A percentile compares a stretch with the other conserved stretches of the same genome.
Conservation (phyloP, 2,888 invertebrate genomes). For the Cylloceria caligata region DNA sequence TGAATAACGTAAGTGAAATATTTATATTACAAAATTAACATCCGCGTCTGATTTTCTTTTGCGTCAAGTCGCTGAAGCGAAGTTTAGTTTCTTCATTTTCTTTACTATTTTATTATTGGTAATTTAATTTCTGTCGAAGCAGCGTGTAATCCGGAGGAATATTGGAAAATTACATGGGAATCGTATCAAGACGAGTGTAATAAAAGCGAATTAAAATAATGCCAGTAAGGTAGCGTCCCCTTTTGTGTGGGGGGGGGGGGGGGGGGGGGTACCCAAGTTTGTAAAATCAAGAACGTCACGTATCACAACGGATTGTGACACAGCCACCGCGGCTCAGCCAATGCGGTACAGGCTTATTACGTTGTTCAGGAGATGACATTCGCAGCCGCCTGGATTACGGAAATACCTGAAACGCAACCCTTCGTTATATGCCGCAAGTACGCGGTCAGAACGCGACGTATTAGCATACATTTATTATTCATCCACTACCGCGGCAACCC, state of each 20-base stretch:
- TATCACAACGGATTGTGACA: not conserved
- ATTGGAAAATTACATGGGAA: not conserved
- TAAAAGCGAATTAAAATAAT: not conserved
- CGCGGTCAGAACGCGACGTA: conserved; percentile 16
- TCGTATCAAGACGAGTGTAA: not conserved
- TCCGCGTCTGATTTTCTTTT: too few relatives aligned
- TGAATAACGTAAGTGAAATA: too few relatives aligned
- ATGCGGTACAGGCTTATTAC: conserved; percentile 3
- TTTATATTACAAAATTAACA: too few relatives aligned
- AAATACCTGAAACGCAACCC: conserved; percentile 8
- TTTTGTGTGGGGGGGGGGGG: too few relatives aligned
- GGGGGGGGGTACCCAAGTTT: not conserved
- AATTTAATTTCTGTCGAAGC: not conserved
- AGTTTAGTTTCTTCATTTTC: not conserved
- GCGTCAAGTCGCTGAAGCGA: not conserved
- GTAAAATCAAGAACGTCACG: conserved; percentile 3
- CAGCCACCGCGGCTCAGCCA: too few relatives aligned
- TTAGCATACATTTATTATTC: conserved; percentile 33
- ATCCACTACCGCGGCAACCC: conserved; percentile 3
- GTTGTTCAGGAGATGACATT: conserved; percentile 17
- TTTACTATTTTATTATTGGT: not conserved
- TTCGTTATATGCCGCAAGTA: conserved; percentile 16
- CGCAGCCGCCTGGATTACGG: conserved; percentile 20
- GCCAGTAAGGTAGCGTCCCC: not conserved
- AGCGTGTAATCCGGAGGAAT: not conserved